These are phyloP conservation scores for Romanomermis culicivorax DNA, from an alignment of 2,888 invertebrate species.

Conservation along the genomic window DNA sequence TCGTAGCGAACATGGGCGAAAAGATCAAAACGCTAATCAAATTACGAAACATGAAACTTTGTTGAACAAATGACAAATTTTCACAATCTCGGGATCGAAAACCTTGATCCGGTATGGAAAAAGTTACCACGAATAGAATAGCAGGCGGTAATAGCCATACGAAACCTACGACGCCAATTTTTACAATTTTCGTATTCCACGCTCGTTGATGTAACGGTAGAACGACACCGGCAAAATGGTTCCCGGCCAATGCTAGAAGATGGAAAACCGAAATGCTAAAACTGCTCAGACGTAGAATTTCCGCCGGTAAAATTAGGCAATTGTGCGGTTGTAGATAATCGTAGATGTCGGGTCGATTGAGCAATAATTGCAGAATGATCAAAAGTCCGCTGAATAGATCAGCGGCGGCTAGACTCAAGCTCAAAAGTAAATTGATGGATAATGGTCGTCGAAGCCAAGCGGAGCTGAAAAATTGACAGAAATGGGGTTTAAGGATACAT, in stretches of 20 bases:
- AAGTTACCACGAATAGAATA: background rate
- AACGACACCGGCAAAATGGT: background rate
- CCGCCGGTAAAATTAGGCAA: background rate
- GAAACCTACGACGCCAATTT: background rate
- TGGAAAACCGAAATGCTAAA: background rate
- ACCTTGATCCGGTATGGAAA: background rate
- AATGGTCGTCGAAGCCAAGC: background rate
- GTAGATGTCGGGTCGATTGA: background rate
- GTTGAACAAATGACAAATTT: conserved; percentile 1
- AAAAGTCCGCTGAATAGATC: background rate
- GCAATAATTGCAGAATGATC: background rate
- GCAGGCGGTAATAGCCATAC: background rate
- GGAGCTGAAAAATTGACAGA: background rate
- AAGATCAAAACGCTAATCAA: background rate
- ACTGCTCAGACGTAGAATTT: background rate
- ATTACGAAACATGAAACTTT: background rate
- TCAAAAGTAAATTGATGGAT: background rate
- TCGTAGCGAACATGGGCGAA: background rate
- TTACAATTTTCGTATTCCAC: background rate
- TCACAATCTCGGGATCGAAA: background rate
- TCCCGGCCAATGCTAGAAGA: background rate
- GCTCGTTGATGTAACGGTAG: background rate
- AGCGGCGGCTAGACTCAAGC: background rate
- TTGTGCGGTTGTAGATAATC: background rate
- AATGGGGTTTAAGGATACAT: too few relatives aligned